Evolutionary conservation across 2,113 vertebrate genomes (phyloP).

Genomic region (Ranitomeya imitator): DNA sequence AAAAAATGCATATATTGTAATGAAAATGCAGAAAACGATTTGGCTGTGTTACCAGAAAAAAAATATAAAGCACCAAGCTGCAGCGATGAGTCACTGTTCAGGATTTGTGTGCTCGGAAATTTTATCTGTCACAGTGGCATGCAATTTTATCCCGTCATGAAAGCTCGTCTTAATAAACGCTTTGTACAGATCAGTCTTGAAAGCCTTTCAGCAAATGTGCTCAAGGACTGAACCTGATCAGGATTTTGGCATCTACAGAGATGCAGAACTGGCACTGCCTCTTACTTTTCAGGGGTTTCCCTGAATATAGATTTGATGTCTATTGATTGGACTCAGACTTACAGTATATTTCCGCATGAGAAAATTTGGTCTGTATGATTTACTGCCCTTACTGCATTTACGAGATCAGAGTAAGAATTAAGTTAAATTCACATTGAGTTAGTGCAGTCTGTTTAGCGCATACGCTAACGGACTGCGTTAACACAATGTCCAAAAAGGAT

Average conservation of each 20-base stretch:
- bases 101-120: conserved; percentile 66
- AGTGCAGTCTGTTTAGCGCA: no score
- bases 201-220: conserved; percentile 37
- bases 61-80: conserved; percentile 66
- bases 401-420: neutral
- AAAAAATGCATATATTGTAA: conserved; percentile 47
- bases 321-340: conserved; percentile 30
- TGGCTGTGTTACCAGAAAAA: neutral
- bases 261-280: conserved; percentile 58
- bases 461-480: no score
- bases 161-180: conserved; percentile 43
- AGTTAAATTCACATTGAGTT: no score
- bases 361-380: neutral
- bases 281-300: conserved; percentile 61
- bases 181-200: conserved; percentile 33
- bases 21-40: conserved; percentile 5
- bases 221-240: conserved; percentile 56
- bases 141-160: conserved; percentile 56
- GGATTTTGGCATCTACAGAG: conserved; percentile 64
- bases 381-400: neutral
- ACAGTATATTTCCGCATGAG: conserved; percentile 1
- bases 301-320: conserved; percentile 59
- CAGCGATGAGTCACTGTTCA: conserved; percentile 72
- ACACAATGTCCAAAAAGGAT: no score
- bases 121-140: conserved; percentile 61